Evolutionary conservation across 1,140 invertebrate species (phyloP).

Genomic region (Branchinecta lindahli): DNA sequence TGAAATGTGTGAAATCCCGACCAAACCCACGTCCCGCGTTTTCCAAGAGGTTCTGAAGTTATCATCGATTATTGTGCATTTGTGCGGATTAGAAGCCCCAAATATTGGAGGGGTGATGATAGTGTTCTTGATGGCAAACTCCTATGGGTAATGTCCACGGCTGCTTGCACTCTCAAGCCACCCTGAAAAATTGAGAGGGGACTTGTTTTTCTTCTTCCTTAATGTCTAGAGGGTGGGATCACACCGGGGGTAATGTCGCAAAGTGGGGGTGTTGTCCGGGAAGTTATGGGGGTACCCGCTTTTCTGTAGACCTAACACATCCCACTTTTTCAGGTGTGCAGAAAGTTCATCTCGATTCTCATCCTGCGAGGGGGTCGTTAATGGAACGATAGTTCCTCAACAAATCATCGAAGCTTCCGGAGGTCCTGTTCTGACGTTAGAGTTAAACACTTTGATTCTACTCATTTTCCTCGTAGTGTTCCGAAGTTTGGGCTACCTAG

Average conservation of each 20-base stretch:
- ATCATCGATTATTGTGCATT: too few relatives aligned
- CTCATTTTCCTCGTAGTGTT: conserved; percentile 54
- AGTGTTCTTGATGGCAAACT: too few relatives aligned
- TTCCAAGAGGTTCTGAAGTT: too few relatives aligned
- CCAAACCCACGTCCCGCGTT: too few relatives aligned
- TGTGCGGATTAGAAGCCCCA: too few relatives aligned
- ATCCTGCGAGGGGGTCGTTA: conserved; percentile 41
- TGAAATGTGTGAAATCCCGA: too few relatives aligned
- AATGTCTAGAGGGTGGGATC: background rate
- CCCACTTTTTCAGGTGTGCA: conserved; percentile 41
- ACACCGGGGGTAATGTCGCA: background rate
- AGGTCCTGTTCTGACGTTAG: conserved; percentile 42
- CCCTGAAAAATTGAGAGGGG: too few relatives aligned
- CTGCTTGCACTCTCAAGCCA: too few relatives aligned
- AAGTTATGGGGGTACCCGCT: background rate
- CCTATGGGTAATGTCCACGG: too few relatives aligned
- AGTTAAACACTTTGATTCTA: conserved; percentile 59
- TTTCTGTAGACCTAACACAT: background rate
- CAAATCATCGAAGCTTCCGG: conserved; percentile 43
- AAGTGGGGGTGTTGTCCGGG: background rate
- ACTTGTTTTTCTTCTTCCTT: conserved; percentile 12
- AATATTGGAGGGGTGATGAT: too few relatives aligned
- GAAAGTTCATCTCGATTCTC: conserved; percentile 45
- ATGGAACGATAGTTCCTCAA: conserved; percentile 43
- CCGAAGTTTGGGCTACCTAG: conserved; percentile 53